phyloP scores from a whole-genome alignment of 2,888 invertebrate species.

The Calameuta filiformis region DNA sequence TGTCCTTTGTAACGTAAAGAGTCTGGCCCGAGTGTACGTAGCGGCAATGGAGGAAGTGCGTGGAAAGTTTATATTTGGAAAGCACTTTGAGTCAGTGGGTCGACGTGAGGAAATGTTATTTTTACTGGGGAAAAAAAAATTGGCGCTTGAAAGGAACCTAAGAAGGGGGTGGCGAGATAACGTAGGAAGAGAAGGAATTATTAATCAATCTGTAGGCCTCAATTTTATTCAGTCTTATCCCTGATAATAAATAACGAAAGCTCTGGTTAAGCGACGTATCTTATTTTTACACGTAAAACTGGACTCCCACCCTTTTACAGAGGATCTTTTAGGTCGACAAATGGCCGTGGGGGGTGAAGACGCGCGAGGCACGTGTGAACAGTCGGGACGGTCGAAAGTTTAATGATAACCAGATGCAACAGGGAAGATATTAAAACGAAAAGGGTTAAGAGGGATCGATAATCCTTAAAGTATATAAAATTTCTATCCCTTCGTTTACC shows the following conservation, averaged over 20 bases:
- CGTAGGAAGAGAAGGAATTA: neutral
- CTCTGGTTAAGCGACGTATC: neutral
- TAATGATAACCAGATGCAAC: neutral
- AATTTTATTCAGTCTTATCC: neutral
- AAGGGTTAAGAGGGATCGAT: neutral
- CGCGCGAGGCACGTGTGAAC: too few species aligned
- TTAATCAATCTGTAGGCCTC: neutral
- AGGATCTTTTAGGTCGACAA: neutral
- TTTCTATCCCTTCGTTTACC: too few species aligned
- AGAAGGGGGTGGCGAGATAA: neutral
- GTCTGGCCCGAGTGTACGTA: neutral
- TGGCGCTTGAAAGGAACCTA: neutral
- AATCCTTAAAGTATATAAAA: neutral
- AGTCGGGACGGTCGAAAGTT: neutral
- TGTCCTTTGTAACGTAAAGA: neutral
- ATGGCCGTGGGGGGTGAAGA: neutral
- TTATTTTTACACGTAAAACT: neutral
- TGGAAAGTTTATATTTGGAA: slow-evolving; percentile 7
- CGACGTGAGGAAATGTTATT: neutral
- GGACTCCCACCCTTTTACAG: neutral
- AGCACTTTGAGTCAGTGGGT: slow-evolving; percentile 8
- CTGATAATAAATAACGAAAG: neutral
- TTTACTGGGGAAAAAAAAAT: neutral
- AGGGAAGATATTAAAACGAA: neutral
- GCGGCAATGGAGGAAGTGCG: neutral